A percentile compares a stretch with the other conserved stretches of the same genome.
Conservation (phyloP, 2,888 invertebrate genomes). For the Eristalinus aeneus region DNA sequence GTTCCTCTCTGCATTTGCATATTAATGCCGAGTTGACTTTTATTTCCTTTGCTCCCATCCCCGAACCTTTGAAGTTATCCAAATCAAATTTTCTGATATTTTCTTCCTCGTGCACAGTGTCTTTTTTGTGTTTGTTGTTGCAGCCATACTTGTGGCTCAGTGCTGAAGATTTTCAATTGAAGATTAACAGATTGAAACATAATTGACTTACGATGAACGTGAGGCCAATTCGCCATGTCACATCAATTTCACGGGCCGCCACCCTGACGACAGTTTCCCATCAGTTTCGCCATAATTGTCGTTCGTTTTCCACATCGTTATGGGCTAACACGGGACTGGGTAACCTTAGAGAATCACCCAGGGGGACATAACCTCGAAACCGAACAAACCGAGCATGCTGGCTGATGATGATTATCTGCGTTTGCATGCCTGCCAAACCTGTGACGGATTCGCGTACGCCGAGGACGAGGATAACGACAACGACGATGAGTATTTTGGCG, state of each 20-base stretch:
- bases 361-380: conserved; percentile 53
- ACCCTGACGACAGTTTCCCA: conserved; percentile 37
- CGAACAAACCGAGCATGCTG: conserved; percentile 70
- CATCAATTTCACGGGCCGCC: conserved; percentile 63
- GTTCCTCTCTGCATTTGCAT: conserved; percentile 58
- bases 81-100: conserved; percentile 50
- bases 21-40: conserved; percentile 64
- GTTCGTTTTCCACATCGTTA: conserved; percentile 61
- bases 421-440: conserved; percentile 78
- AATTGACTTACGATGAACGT: conserved; percentile 44
- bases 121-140: not conserved
- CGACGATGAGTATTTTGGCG: conserved; percentile 45
- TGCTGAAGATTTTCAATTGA: conserved; percentile 48
- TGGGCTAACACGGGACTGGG: conserved; percentile 23
- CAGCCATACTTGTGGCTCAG: no score
- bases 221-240: conserved; percentile 48
- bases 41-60: conserved; percentile 46
- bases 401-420: conserved; percentile 78
- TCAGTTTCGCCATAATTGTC: conserved; percentile 51
- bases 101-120: not conserved
- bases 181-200: conserved; percentile 60
- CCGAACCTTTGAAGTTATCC: conserved; percentile 59
- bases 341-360: conserved; percentile 29
- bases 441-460: conserved; percentile 20
- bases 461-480: not conserved